Conservation (phyloP, 2,797 vertebrate species). For the Onychomys leucogaster region DNA sequence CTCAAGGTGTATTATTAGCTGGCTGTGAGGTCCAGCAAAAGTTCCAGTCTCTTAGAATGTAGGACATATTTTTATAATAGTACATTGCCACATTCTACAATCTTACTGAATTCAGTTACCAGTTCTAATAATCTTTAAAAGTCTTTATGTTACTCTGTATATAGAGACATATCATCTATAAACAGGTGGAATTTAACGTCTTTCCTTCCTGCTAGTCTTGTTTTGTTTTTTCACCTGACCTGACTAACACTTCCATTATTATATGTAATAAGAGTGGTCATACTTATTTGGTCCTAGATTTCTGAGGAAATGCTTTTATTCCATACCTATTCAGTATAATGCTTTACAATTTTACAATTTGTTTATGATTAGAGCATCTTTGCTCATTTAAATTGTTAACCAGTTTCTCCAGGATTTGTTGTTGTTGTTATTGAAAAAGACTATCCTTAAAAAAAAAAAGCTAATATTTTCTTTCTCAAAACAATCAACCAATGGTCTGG, state of each 20-base stretch:
- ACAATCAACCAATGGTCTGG: neutral
- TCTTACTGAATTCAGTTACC: neutral
- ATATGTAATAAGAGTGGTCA: neutral
- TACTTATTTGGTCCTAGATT: neutral
- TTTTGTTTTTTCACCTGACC: neutral
- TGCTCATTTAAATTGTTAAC: neutral
- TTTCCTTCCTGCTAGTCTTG: neutral
- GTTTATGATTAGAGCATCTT: neutral
- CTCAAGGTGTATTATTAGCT: neutral
- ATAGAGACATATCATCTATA: neutral
- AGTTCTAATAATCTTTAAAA: conserved; percentile 1
- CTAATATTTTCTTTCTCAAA: neutral
- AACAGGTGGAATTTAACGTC: neutral
- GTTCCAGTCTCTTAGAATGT: neutral
- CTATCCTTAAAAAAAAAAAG: neutral
- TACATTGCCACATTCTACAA: neutral
- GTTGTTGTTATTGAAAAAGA: neutral
- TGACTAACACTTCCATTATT: neutral
- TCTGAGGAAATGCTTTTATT: neutral
- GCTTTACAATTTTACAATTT: neutral
- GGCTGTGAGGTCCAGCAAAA: neutral
- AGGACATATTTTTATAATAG: neutral
- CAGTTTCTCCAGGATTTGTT: neutral
- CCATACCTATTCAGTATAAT: neutral
- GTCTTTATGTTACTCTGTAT: neutral